phyloP scores from a whole-genome alignment of 92 coral and sea anemone species.

The Palythoa caribaeorum region DNA sequence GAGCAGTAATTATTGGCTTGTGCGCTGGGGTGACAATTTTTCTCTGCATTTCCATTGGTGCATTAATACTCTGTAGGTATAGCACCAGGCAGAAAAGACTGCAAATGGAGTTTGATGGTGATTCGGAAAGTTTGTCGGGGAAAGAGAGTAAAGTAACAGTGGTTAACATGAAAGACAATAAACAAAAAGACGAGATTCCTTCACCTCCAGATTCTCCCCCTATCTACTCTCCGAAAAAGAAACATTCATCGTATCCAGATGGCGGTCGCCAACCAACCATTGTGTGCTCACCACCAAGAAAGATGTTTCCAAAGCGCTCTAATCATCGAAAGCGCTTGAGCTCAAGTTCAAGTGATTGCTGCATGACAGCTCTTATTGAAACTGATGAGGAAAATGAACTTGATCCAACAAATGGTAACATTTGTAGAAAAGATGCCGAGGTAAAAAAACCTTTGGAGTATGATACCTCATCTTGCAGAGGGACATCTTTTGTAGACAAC shows the following conservation, averaged over 20 bases:
- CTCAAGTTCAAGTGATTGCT: constrained; percentile 67
- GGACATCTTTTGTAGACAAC: neutral
- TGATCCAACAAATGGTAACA: neutral
- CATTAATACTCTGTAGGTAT: constrained; percentile 67
- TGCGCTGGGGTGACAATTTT: constrained; percentile 80
- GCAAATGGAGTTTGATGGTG: constrained; percentile 85
- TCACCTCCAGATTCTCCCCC: constrained; percentile 55
- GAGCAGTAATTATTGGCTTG: constrained; percentile 78
- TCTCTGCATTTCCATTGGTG: constrained; percentile 62
- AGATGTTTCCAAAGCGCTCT: neutral
- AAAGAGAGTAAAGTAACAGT: constrained; percentile 67
- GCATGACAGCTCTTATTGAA: constrained; percentile 68
- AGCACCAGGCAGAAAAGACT: constrained; percentile 70
- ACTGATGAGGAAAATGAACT: constrained; percentile 67
- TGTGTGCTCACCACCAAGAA: constrained; percentile 52
- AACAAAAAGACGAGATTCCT: constrained; percentile 33
- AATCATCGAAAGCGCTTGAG: constrained; percentile 45
- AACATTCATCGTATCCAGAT: constrained; percentile 31
- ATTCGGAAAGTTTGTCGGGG: constrained; percentile 24
- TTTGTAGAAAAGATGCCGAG: neutral
- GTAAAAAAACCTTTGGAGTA: neutral
- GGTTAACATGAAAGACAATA: constrained; percentile 72
- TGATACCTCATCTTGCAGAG: neutral
- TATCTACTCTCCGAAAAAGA: constrained; percentile 56
- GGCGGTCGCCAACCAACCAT: constrained; percentile 18